A percentile compares a stretch with the other conserved stretches of the same genome.
Conservation (phyloP, 2,797 vertebrate genomes). For the Enteromius argenteus region DNA sequence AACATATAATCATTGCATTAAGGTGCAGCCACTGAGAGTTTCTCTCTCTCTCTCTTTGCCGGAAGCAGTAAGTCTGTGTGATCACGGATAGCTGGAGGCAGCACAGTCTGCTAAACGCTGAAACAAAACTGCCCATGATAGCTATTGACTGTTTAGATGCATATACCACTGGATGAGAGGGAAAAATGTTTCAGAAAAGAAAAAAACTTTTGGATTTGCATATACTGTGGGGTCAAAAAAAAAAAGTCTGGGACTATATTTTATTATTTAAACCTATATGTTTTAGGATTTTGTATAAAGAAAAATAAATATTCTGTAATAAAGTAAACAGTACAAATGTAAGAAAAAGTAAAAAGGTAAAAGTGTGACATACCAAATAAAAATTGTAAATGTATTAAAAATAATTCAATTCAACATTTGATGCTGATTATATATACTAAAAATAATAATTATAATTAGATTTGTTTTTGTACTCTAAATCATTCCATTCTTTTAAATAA, state of each 20-base stretch:
- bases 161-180: not conserved
- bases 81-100: conserved; percentile 43
- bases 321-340: not conserved
- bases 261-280: not conserved
- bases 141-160: conserved; percentile 15
- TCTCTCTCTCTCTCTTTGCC: conserved; percentile 58
- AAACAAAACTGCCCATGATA: conserved; percentile 21
- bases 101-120: conserved; percentile 42
- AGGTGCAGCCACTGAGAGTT: conserved; percentile 74
- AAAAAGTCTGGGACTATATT: not conserved
- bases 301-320: not conserved
- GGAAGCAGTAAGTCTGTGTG: conserved; percentile 42
- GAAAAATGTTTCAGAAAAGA: not conserved
- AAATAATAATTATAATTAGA: not conserved
- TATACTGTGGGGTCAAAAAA: not conserved
- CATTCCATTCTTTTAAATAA: not conserved
- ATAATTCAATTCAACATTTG: not conserved
- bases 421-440: not conserved
- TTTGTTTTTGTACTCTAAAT: not conserved
- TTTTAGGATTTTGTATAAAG: not conserved
- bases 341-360: not conserved
- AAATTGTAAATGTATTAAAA: not conserved
- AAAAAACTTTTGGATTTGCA: not conserved
- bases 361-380: not conserved
- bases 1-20: conserved; percentile 99